Conservation (phyloP, 2,113 vertebrate species). For the Chloropsis hardwickii region DNA sequence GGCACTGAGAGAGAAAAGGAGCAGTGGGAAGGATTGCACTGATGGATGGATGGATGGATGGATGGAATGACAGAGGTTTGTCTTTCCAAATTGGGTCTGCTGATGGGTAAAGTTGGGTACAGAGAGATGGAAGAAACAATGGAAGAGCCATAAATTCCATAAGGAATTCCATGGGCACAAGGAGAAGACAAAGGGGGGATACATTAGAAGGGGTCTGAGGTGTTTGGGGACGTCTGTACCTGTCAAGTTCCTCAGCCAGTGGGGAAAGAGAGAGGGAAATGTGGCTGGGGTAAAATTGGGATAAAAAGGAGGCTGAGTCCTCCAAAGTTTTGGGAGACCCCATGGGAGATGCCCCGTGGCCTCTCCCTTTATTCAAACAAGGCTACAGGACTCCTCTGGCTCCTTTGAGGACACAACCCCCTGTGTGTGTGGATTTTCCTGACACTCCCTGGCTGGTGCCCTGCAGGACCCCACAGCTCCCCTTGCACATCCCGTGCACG, state of each 20-base stretch:
- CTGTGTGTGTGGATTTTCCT: neutral
- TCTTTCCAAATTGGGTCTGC: neutral
- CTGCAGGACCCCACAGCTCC: neutral
- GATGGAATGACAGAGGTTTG: neutral
- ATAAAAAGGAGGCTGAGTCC: neutral
- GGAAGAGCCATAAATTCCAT: neutral
- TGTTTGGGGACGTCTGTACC: neutral
- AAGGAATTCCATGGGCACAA: neutral
- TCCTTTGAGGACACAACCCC: neutral
- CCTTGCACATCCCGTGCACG: neutral
- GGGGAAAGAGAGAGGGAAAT: neutral
- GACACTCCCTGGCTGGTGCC: neutral
- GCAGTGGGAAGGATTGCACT: neutral
- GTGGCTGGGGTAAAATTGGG: neutral
- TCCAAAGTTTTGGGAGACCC: accelerated
- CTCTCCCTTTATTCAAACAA: neutral
- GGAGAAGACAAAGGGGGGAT: neutral
- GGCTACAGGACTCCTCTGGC: neutral
- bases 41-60: neutral
- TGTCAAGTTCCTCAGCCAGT: neutral
- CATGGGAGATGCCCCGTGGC: too few relatives aligned
- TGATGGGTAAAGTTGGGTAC: too few relatives aligned
- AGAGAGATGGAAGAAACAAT: too few relatives aligned
- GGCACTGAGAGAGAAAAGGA: neutral
- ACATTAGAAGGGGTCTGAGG: neutral